Evolutionary conservation across 23 tunicate genomes (phyloP).

Genomic region (Trididemnum clinides): DNA sequence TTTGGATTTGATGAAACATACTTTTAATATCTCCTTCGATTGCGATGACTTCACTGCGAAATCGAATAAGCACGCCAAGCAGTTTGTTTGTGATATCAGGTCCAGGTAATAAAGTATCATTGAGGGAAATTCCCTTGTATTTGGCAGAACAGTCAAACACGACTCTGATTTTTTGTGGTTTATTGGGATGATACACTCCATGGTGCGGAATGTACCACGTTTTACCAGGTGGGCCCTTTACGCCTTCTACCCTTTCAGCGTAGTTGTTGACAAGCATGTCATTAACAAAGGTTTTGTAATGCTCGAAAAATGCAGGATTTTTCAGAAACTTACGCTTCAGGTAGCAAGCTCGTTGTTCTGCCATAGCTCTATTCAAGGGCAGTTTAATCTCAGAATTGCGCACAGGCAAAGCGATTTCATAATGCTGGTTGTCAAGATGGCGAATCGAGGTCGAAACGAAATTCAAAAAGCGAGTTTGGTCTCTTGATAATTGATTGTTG

Average conservation of each 20-base stretch:
- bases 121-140: conserved; percentile 29
- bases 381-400: background rate
- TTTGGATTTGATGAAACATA: conserved; percentile 9
- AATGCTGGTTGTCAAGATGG: conserved; percentile 29
- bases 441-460: conserved; percentile 22
- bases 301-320: conserved; percentile 16
- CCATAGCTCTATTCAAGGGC: conserved; percentile 22
- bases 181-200: conserved; percentile 51
- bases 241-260: conserved; percentile 38
- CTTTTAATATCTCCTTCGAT: background rate
- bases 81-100: conserved; percentile 19
- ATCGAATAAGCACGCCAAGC: conserved; percentile 13
- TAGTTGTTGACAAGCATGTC: conserved; percentile 45
- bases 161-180: conserved; percentile 39
- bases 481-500: background rate
- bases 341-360: conserved; percentile 39
- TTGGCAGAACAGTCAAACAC: conserved; percentile 65
- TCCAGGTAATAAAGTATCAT: conserved; percentile 3
- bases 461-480: conserved; percentile 32
- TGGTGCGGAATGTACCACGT: conserved; percentile 52
- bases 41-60: background rate
- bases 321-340: conserved; percentile 19
- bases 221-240: background rate
- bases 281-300: conserved; percentile 25
- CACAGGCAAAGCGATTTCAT: conserved; percentile 49